Evolutionary conservation across 2,888 invertebrate genomes (phyloP).

Genomic region (Pseudanteris insignis): DNA sequence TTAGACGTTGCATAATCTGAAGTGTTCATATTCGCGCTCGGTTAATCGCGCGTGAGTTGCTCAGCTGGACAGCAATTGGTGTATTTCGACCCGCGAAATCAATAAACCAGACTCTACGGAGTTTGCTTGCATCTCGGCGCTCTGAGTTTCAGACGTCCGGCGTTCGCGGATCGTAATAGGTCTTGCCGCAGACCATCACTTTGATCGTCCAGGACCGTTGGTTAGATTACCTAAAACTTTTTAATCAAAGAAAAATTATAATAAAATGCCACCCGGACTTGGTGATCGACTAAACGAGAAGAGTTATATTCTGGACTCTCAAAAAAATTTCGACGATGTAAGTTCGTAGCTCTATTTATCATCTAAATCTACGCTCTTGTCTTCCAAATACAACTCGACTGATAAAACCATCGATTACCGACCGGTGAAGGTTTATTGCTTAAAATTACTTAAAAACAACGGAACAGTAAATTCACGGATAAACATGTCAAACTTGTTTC

Average conservation of each 20-base stretch:
- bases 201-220: conserved; percentile 5
- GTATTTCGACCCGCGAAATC: conserved; percentile 41
- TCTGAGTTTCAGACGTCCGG: conserved; percentile 26
- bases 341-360: conserved; percentile 46
- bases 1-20: neutral
- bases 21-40: conserved; percentile 15
- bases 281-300: conserved; percentile 55
- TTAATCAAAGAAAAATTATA: neutral
- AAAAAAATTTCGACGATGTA: conserved; percentile 60
- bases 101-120: conserved; percentile 33
- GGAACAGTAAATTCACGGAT: too few relatives aligned
- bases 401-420: conserved; percentile 6
- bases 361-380: neutral
- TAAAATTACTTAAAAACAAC: too few relatives aligned
- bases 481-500: too few relatives aligned
- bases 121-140: conserved; percentile 6
- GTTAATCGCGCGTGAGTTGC: conserved; percentile 7
- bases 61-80: conserved; percentile 29
- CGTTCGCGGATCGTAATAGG: conserved; percentile 31
- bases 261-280: conserved; percentile 45
- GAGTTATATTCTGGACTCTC: conserved; percentile 62
- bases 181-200: neutral
- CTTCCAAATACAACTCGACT: too few relatives aligned
- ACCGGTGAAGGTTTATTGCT: too few relatives aligned
- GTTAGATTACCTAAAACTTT: too few relatives aligned